Conservation (phyloP, 2,113 vertebrate genomes). For the mouse (Mus musculus) region GRCm39 chr5:119076501-119077000, state of each 20-base stretch:
- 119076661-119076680: too few relatives aligned
- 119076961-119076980: background rate
- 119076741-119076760: background rate
- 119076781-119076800: background rate
- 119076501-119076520: background rate
- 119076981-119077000: background rate
- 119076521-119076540: background rate
- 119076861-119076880: background rate
- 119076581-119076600: background rate
- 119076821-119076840: background rate
- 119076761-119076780: accelerated
- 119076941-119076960: background rate
- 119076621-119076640: background rate
- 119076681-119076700: background rate
- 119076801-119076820: background rate
- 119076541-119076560: background rate
- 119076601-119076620: background rate
- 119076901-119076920: background rate
- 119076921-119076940: background rate
- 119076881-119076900: background rate
- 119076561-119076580: background rate
- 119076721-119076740: background rate
- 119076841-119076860: background rate
- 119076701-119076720: background rate
- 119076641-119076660: background rate